Base-by-base conservation (phyloP, 1,140 invertebrate species). In the Camponotus vicinus region DNA sequence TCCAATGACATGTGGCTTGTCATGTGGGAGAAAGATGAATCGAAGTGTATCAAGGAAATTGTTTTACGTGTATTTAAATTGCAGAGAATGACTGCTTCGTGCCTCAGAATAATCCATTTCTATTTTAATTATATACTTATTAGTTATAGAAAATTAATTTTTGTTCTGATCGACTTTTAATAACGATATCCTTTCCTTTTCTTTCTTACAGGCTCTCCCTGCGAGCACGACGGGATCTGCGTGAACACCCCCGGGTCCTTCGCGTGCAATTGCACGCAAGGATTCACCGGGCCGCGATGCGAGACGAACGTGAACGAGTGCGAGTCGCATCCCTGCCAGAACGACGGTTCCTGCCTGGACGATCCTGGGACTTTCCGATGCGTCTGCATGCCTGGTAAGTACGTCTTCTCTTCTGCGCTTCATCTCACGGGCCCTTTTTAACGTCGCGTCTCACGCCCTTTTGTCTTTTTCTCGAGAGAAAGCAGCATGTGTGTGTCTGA, bases 311-410 rank as follows among this genome's bases (percentile, higher is more conserved):
- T 98, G 86, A 99, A 99, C 94, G 98, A 99, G 93, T 99, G 98
- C 94, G 98, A 99, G 93, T 98, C 98, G 4, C 98, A 98, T 95
- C 98, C 98, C 0, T 99, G 98, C 94, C 97, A 98, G 91, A 99
- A 99, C 94, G 98, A 99, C 90, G 98, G 98, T 69, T 99, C 98
- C 64, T 99, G 98, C 92, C 95, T 99, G 75, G 98, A 99, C 92
- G 98, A 99, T 95, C 97, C 98, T n/a, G 98, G 98, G 5, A 98
- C 98, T 6, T 99, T 98, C 95, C 96, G 98, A 89, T 99, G 98
- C 92, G 98, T 99, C 92, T 99, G 99, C 94, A 99, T 99, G 98
- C 98, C 98, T 94, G 98, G 98, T 99, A 96, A 97, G 97, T 94
- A 32, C 37, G 21, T 8, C 40, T 6, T 11, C 3, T 85, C 18